Evolutionary conservation across 2,797 vertebrate genomes (phyloP), one percentile per base, ranked within the genome.

Genomic region (Neopelma chrysocephalum): DNA sequence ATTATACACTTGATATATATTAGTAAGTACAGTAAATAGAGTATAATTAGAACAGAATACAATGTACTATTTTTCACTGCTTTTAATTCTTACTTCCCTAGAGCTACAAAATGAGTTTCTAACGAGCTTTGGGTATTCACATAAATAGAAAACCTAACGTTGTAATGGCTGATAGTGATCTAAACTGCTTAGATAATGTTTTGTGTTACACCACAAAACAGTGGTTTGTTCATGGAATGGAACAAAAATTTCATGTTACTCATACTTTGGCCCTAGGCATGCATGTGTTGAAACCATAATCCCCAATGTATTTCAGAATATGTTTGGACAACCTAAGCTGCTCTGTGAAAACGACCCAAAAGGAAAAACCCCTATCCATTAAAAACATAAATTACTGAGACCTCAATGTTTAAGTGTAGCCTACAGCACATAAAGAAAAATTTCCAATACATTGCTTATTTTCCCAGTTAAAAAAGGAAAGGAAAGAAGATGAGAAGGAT

Each of bases 221-320:
- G 97, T 97, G 98, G 97, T 97, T 98, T 97, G 97, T 98, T 98
- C 97, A 98, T 82, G 90, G 97, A 98, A 98, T 97, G 97, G 97
- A 98, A 98, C 96, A 98, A 98, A 90, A 98, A 98, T 97, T 98
- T 98, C 96, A 96, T 97, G 97, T 98, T 98, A 98, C 97, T 98
- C 97, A 98, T 97, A 97, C 92, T 98, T 98, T 97, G 97, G 98
- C 98, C 97, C 96, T 97, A 98, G 98, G 98, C 97, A 97, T 42
- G 70, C 96, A 98, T 98, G 97, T 97, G 97, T 97, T 97, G 97
- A 98, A 98, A 98, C 97, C 94, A 95, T 97, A 98, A 98, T 98
- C 96, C 96, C 95, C 93, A 97, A 96, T 0, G 84, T 97, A 98
- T 97, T 98, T 97, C 95, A 97, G 97, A 97, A 91, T 97, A 96